Base-by-base conservation (phyloP, 2,888 invertebrate species). In the Lasioglossum figueresi region DNA sequence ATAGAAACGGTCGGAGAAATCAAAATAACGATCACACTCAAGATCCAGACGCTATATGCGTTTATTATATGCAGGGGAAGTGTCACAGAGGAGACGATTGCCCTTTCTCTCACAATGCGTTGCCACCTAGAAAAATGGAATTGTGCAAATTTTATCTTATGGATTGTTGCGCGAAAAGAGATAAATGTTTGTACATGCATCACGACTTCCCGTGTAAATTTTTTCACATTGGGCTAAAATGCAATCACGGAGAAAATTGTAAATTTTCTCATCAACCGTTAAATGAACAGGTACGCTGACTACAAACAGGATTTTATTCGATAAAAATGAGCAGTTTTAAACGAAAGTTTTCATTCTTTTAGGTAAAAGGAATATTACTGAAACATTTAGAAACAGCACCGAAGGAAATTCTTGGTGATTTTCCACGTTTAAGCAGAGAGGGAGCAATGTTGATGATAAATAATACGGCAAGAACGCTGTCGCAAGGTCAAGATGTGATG, bases 181-280 rank as follows among this genome's bases (percentile, higher is more conserved):
- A 99, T 91, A 98, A 98, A 95, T 99, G 99, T 95, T 96, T 98
- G 34, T 99, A 98, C 94, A 98, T 99, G 98, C 99, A 99, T 95
- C 97, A 98, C 92, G 99, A 99, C 95, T 99, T 99, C 95, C 99
- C 99, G 31, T 99, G 99, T 95, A 99, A 99, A 96, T 99, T 98
- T 95, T 99, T 97, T 95, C 99, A 99, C 94, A 98, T 99, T 78
- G 99, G 99, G 88, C 96, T 98, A 95, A 97, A 97, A 80, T 99
- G 99, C 95, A 96, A 96, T 88, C 96, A 96, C 59, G 96, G 96
- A 76, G 97, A 97, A n/a, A 97, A 97, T 86, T 99, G 99, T 95
- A 98, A 99, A 95, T 99, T 99, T 95, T 98, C 98, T 45, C 99
- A 99, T 95, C 97, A 97, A 91, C 98, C 98, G 0, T 96, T 99